Percentiles rank a stretch among this genome's conserved stretches.
phyloP scores from a whole-genome alignment of 2,888 invertebrate species.

The Cremastinae sp. region DNA sequence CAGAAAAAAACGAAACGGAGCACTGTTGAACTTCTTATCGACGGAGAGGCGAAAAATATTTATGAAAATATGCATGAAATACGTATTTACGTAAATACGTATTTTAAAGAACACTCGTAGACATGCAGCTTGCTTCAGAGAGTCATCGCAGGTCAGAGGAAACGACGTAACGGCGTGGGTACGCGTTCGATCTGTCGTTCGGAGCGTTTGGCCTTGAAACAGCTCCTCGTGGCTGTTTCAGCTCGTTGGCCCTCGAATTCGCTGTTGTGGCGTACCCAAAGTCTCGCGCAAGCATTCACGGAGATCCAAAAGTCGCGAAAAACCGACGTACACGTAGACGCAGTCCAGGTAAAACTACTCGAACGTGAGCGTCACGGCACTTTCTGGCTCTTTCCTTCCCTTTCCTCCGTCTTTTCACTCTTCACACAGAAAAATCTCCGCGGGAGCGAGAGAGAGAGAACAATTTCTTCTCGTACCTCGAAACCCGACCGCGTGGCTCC shows the following conservation, averaged over 20 bases:
- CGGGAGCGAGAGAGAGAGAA: slow-evolving; percentile 42
- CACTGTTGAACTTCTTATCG: background rate
- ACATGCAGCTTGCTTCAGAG: slow-evolving; percentile 1
- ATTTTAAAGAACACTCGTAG: background rate
- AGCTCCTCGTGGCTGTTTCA: slow-evolving; percentile 42
- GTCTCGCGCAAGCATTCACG: slow-evolving; percentile 71
- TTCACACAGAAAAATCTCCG: background rate
- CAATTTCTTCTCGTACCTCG: slow-evolving; percentile 8
- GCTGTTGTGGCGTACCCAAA: slow-evolving; percentile 65
- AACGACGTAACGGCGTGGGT: background rate
- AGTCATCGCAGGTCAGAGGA: slow-evolving; percentile 6
- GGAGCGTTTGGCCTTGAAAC: slow-evolving; percentile 59
- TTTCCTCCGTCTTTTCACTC: slow-evolving; percentile 13
- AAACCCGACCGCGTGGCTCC: slow-evolving; percentile 52
- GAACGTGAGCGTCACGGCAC: slow-evolving; percentile 41
- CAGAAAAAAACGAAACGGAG: background rate
- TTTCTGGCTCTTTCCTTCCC: slow-evolving; percentile 31
- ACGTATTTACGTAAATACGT: too few relatives aligned
- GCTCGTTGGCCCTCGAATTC: slow-evolving; percentile 50
- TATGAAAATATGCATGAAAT: too few relatives aligned
- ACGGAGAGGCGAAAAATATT: background rate
- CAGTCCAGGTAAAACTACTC: slow-evolving; percentile 54
- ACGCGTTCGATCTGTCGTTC: slow-evolving; percentile 2
- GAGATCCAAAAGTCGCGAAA: slow-evolving; percentile 41
- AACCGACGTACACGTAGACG: slow-evolving; percentile 20